phyloP scores from a whole-genome alignment of 1,140 invertebrate genomes.

The Anastrepha ludens region DNA sequence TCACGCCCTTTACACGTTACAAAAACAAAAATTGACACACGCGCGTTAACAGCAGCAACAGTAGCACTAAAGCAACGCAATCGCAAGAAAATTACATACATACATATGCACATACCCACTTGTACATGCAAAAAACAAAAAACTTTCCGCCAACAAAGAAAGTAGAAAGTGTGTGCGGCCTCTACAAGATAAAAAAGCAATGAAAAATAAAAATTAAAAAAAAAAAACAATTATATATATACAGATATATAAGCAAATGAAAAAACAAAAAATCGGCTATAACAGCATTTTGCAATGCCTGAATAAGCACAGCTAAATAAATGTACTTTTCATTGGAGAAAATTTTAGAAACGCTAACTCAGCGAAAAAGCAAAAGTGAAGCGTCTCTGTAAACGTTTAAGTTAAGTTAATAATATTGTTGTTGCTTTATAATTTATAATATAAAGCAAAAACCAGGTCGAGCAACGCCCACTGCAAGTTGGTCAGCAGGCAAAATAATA shows the following conservation, averaged over 20 bases:
- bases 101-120: background rate
- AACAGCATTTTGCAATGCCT: constrained; percentile 19
- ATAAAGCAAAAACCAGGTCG: constrained; percentile 40
- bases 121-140: background rate
- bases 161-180: constrained; percentile 29
- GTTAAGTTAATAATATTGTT: background rate
- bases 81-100: background rate
- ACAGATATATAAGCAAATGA: background rate
- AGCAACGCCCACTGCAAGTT: constrained; percentile 42
- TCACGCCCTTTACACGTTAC: constrained; percentile 35
- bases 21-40: constrained; percentile 31
- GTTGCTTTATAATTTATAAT: constrained; percentile 16
- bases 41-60: background rate
- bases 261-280: background rate
- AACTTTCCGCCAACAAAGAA: constrained; percentile 3
- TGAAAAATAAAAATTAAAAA: background rate
- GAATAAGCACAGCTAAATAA: background rate
- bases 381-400: background rate
- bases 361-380: constrained; percentile 45
- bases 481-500: constrained; percentile 21
- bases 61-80: background rate
- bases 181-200: background rate
- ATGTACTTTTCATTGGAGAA: constrained; percentile 1
- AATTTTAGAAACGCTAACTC: background rate
- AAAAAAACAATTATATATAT: background rate